These are phyloP conservation scores for Synergus japonicus DNA, from an alignment of 2,888 invertebrate species.

Conservation along the genomic window DNA sequence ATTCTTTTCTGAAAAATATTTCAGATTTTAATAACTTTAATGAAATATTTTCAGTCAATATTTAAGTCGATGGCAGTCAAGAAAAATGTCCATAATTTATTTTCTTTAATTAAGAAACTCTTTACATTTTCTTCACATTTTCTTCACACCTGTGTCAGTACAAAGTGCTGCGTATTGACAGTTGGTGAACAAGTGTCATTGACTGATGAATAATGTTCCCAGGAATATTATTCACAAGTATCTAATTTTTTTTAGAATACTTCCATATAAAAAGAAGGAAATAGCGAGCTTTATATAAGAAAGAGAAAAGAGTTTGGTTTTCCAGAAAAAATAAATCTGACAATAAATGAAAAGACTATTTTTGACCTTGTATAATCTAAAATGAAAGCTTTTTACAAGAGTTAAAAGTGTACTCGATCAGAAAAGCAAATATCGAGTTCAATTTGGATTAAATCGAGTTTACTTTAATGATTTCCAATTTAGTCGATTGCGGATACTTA, in stretches of 20 bases:
- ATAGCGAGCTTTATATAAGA: too few relatives aligned
- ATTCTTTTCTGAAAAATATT: too few relatives aligned
- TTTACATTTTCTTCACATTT: neutral
- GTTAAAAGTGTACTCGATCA: neutral
- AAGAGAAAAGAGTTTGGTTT: too few relatives aligned
- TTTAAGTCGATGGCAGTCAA: too few relatives aligned
- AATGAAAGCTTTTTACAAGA: neutral
- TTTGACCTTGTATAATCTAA: conserved; percentile 1
- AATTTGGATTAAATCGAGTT: conserved; percentile 36
- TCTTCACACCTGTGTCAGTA: neutral
- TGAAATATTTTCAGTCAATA: too few relatives aligned
- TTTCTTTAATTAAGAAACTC: too few relatives aligned
- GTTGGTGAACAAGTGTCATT: neutral
- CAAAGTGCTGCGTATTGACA: neutral
- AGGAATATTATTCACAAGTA: neutral
- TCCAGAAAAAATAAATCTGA: neutral
- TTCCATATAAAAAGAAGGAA: neutral
- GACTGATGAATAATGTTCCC: neutral
- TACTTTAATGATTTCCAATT: conserved; percentile 38
- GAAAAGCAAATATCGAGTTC: conserved; percentile 30
- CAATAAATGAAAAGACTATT: neutral
- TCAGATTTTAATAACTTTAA: too few relatives aligned
- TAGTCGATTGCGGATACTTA: conserved; percentile 32
- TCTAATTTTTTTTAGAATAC: neutral
- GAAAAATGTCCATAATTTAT: too few relatives aligned